Base-by-base conservation (phyloP, 2,113 vertebrate genomes). In the Xyrauchen texanus region DNA sequence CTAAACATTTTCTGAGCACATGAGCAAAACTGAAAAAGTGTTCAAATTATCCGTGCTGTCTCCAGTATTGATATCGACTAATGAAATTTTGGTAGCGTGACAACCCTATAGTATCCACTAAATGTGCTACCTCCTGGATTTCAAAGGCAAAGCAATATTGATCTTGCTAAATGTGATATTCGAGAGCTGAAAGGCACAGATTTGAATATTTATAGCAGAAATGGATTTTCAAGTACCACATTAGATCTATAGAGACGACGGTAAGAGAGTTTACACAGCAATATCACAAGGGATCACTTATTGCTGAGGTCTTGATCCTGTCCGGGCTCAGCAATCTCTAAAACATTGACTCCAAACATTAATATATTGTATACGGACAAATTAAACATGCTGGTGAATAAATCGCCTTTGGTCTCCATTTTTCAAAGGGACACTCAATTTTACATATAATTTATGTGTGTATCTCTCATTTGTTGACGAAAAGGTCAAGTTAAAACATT, bases 91-190 rank as follows among this genome's bases (percentile, higher is more conserved):
- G 74, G 61, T 76, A 76, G 42, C 49, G 34, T 76, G 62, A 76
- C 51, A 76, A n/a, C 34, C 58, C 61, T 49, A 11, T 60, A 71
- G 70, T 58, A 69, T 76, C 64, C 82, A 68, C 67, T 72, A 72
- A 81, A 57, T 34, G 21, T 34, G 21, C 72, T 78, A 58, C 81
- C 78, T 78, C 74, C 68, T 66, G 53, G 58, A 84, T 81, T 82
- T 82, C 78, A 83, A 76, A 84, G 57, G 85, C 76, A 84, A 80
- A 82, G 78, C 55, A 71, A 79, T 84, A 80, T 82, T 86, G 83
- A 84, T 84, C 81, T 79, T 65, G 72, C 74, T 78, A 76, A 84
- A 86, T 68, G 81, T 78, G 73, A 81, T 83, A 81, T 81, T 80
- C 52, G 8, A 62, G 61, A 62, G 52, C 68, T 80, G 75, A 81